Evolutionary conservation across 2,797 vertebrate genomes (phyloP), one percentile per base, ranked within the genome.

Genomic region (Oryzias dopingdopingensis): DNA sequence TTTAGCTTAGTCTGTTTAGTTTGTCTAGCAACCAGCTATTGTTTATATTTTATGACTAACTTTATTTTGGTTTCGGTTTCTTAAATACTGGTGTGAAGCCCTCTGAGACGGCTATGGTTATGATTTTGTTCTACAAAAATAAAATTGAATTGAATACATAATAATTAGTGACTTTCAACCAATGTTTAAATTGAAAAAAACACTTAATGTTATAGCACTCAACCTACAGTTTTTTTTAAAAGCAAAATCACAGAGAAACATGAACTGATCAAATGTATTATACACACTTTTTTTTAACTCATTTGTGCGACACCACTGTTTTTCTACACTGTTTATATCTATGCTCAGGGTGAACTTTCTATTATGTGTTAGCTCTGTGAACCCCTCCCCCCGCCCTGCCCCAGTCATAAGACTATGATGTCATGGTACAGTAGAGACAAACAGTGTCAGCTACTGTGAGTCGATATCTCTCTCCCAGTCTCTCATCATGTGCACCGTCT

Each of bases 361-460:
- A 83, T 86, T 83, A 80, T 84, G 77, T 84, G 75, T 65, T 3
- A 65, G 72, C 71, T 79, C 70, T 76, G 56, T 75, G 66, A 82
- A 76, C 77, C 79, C 80, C 82, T 83, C 84, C 84, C 73, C 72
- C 79, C 79, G 83, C 86, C 86, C 80, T 82, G 72, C 84, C 86
- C 79, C 67, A 81, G 87, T 90, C 91, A 92, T 74, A 81, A 90
- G 88, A 86, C 86, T 70, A 91, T 91, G 91, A 91, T 88, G 89
- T 92, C 91, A 92, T 89, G 64, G 74, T 82, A 84, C 81, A 89
- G 80, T 79, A 87, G 56, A 88, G 81, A 83, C 70, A 77, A 79
- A 82, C 81, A 81, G 56, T 80, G 80, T 86, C 72, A 70, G 79
- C 78, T 77, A 77, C 83, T 86, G 68, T 81, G 65, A 75, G 72